Percentiles rank a stretch among this genome's conserved stretches.
These are phyloP conservation scores for Himalopsyche anomala DNA, from an alignment of 2,888 invertebrate genomes.

Conservation along the genomic window DNA sequence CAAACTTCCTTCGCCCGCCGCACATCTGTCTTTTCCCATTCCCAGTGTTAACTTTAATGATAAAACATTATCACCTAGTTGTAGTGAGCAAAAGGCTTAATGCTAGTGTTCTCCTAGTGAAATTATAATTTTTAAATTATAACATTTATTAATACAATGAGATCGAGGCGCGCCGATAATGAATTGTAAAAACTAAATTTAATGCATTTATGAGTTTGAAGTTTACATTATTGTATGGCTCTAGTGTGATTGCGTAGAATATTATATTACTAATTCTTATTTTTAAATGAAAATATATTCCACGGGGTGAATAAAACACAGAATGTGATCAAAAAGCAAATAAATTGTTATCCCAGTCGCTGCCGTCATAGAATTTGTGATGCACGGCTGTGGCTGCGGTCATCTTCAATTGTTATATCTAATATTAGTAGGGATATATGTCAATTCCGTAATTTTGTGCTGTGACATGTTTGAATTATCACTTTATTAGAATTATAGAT, in stretches of 20 bases:
- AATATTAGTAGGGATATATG: conserved; percentile 53
- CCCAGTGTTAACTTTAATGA: conserved; percentile 58
- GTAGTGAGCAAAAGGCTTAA: conserved; percentile 61
- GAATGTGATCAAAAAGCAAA: conserved; percentile 41
- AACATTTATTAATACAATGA: conserved; percentile 44
- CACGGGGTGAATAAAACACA: background rate
- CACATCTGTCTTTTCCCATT: conserved; percentile 51
- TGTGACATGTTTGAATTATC: conserved; percentile 63
- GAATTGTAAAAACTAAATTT: conserved; percentile 21
- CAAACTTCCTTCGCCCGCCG: conserved; percentile 43
- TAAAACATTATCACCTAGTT: conserved; percentile 60
- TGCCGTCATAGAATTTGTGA: conserved; percentile 47
- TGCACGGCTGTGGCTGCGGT: background rate
- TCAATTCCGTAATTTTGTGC: conserved; percentile 65
- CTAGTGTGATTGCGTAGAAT: conserved; percentile 21
- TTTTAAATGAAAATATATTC: conserved; percentile 26
- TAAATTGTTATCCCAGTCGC: conserved; percentile 57
- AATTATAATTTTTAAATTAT: conserved; percentile 41
- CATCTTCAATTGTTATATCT: conserved; percentile 33
- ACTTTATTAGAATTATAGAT: conserved; percentile 45
- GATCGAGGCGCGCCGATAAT: background rate
- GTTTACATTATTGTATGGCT: conserved; percentile 17
- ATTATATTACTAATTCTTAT: conserved; percentile 27
- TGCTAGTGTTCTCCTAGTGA: conserved; percentile 60
- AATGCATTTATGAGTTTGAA: conserved; percentile 2